Percentiles rank a stretch among this genome's conserved stretches.
These are phyloP conservation scores for Pseudochaenichthys georgianus DNA, from an alignment of 2,797 vertebrate genomes.

Conservation along the genomic window DNA sequence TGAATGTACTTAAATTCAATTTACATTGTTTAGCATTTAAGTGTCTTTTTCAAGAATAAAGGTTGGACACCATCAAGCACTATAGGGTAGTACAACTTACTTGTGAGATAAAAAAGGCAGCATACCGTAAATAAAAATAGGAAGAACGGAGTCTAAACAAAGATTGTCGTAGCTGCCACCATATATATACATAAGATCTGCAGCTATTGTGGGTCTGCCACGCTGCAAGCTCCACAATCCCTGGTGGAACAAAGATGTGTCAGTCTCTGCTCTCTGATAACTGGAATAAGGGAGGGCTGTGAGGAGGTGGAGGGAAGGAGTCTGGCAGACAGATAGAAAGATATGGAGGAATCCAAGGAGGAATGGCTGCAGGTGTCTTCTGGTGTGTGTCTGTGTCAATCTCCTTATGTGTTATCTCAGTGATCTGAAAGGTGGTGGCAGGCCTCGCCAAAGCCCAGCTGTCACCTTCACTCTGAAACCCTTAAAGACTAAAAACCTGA, in stretches of 20 bases:
- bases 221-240: conserved; percentile 19
- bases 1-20: background rate
- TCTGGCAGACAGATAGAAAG: conserved; percentile 48
- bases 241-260: conserved; percentile 47
- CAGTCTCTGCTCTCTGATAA: conserved; percentile 57
- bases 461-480: conserved; percentile 47
- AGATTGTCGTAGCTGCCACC: background rate
- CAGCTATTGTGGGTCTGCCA: conserved; percentile 31
- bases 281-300: conserved; percentile 24
- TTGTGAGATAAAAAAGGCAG: background rate
- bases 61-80: background rate
- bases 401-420: conserved; percentile 37
- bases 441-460: conserved; percentile 51
- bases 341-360: conserved; percentile 32
- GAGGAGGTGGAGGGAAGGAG: conserved; percentile 37
- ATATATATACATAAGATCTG: conserved; percentile 16
- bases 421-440: conserved; percentile 50
- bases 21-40: background rate
- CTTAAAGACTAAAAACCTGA: conserved; percentile 29
- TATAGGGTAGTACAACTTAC: background rate
- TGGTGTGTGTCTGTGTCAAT: conserved; percentile 18
- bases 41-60: background rate
- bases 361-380: conserved; percentile 32
- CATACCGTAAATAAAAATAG: background rate
- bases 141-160: conserved; percentile 13